Evolutionary conservation across 2,797 vertebrate species (phyloP), one percentile per base, ranked within the genome.

Genomic region (Myiothlypis coronata): DNA sequence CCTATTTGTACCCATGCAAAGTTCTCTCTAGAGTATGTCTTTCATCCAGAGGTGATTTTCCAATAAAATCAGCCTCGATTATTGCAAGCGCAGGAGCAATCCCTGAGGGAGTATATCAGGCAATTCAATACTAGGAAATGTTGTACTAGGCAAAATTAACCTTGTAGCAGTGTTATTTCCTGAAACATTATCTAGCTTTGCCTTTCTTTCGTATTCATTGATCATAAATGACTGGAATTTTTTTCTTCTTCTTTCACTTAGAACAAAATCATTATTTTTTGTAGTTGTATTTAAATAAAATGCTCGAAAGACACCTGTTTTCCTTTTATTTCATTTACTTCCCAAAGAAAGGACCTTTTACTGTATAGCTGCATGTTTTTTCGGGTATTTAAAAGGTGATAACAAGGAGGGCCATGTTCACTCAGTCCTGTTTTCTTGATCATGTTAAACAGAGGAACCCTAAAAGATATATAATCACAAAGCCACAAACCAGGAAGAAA

Each of bases 1-100:
- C 94, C 94, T 96, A 97, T 97, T 96, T 90, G 88, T 96, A 96
- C 96, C 93, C 96, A 84, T 93, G 94, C 95, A 98, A 97, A 97
- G 96, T 97, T 98, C 98, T 95, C 98, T 98, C 98, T 93, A 88
- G 97, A 97, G 97, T 94, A 85, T 57, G 86, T 92, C 96, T 96
- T 90, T 97, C 96, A 97, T 96, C 94, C 96, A 97, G 96, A 96
- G 94, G 96, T 98, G 96, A 98, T 98, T 97, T 98, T 97, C 96
- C 97, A 98, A 97, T 98, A 98, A 98, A 98, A 97, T 97, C 96
- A 96, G 94, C 89, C 94, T 97, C 47, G 65, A 97, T 98, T 97
- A 98, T 97, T 97, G 94, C 95, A 95, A 97, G 96, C 65, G n/a
- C 89, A 97, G 95, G 94, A 97, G 87, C 92, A 95, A 96, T 96